Conservation (phyloP, 1,140 invertebrate genomes). For the Aphelenchoides fujianensis region DNA sequence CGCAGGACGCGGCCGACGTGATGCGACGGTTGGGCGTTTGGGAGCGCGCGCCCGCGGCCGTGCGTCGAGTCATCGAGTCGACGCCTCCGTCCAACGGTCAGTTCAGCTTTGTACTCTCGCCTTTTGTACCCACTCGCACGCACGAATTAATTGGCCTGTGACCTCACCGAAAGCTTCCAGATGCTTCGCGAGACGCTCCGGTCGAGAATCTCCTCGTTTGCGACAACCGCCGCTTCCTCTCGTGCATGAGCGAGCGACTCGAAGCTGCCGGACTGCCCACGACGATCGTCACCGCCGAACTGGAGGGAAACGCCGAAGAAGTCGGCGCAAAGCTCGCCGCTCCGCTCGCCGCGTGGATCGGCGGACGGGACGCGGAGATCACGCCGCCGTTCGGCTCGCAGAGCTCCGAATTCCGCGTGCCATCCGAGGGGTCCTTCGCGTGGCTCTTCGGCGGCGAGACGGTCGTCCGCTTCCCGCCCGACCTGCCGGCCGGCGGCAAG, state of each 20-base stretch:
- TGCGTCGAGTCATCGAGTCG: constrained; percentile 19
- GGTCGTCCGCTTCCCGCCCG: constrained; percentile 71
- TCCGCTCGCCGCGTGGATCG: neutral
- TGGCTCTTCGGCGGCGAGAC: constrained; percentile 77
- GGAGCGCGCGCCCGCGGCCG: constrained; percentile 22
- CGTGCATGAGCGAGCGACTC: constrained; percentile 62
- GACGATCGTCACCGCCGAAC: constrained; percentile 69
- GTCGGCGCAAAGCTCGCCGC: constrained; percentile 66
- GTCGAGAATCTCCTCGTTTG: constrained; percentile 41
- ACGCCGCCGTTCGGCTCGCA: neutral
- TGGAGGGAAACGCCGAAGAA: constrained; percentile 73
- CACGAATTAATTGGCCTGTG: neutral
- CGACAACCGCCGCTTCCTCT: constrained; percentile 45
- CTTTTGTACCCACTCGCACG: neutral
- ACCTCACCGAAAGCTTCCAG: too few species aligned
- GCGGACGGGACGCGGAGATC: neutral
- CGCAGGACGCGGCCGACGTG: constrained; percentile 15
- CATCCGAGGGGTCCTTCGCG: constrained; percentile 13
- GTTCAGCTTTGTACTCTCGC: too few species aligned
- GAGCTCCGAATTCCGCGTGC: constrained; percentile 3
- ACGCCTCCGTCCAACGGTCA: neutral
- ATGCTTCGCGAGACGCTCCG: neutral
- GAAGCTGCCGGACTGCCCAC: constrained; percentile 67
- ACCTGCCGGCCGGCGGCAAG: constrained; percentile 66
- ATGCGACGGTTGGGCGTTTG: constrained; percentile 21